Evolutionary conservation across 2,797 vertebrate genomes (phyloP).

Genomic region (Microctenopoma steveboyesi): DNA sequence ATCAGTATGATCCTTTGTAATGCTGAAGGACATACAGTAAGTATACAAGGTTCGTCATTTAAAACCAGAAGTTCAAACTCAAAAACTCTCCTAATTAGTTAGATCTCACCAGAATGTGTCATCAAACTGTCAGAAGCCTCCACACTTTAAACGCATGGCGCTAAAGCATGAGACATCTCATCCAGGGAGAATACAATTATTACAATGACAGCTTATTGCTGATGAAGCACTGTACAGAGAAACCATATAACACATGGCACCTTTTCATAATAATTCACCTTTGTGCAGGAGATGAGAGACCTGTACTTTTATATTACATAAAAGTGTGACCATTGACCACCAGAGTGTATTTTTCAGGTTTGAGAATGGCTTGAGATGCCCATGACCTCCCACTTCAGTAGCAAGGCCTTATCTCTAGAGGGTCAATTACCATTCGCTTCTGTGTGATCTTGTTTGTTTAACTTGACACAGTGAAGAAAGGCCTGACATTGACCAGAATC

Average conservation of each 20-base stretch:
- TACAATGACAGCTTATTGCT: constrained; percentile 60
- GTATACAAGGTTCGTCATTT: constrained; percentile 57
- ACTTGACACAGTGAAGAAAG: constrained; percentile 98
- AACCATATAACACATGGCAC: constrained; percentile 39
- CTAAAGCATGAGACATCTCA: constrained; percentile 57
- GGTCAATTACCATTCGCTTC: constrained; percentile 95
- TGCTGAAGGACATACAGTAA: constrained; percentile 44
- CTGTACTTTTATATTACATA: constrained; percentile 9
- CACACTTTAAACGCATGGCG: constrained; percentile 56
- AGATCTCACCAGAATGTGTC: constrained; percentile 57
- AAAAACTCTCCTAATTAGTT: constrained; percentile 71
- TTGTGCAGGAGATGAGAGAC: constrained; percentile 20
- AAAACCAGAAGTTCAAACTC: constrained; percentile 59
- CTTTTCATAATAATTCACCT: constrained; percentile 51
- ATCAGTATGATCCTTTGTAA: constrained; percentile 40
- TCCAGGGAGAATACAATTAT: constrained; percentile 60
- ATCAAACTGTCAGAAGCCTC: constrained; percentile 68
- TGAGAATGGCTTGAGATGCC: constrained; percentile 64
- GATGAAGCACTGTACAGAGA: constrained; percentile 42
- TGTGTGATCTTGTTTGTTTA: constrained; percentile 99
- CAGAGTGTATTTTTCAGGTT: constrained; percentile 37
- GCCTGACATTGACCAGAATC: constrained; percentile 97
- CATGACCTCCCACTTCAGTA: constrained; percentile 85
- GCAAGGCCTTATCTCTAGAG: constrained; percentile 90
- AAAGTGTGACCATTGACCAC: constrained; percentile 32